Evolutionary conservation across 1,140 invertebrate species (phyloP).

Genomic region (Brachionus koreanus): DNA sequence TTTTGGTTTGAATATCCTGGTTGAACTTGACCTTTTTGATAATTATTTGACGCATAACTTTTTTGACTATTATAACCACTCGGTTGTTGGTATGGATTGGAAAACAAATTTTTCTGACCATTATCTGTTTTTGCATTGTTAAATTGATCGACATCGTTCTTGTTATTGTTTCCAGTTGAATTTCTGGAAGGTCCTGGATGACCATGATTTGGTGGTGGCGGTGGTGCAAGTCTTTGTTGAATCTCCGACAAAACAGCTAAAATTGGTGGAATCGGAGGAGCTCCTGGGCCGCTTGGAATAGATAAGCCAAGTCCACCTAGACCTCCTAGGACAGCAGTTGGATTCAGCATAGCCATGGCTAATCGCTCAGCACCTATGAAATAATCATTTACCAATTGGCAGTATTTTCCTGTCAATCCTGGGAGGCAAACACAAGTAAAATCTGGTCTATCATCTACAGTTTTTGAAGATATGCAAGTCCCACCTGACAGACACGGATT

Average conservation of each 20-base stretch:
- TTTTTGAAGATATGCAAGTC: conserved; percentile 22
- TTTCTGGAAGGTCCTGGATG: background rate
- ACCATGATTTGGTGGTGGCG: background rate
- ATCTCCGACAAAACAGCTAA: background rate
- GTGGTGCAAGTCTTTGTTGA: background rate
- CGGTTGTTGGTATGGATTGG: too few relatives aligned
- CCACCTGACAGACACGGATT: conserved; percentile 39
- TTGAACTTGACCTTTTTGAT: too few relatives aligned
- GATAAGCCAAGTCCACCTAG: background rate
- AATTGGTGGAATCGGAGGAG: background rate
- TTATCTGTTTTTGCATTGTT: background rate
- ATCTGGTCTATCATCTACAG: conserved; percentile 39
- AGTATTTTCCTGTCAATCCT: conserved; percentile 70
- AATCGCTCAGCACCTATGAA: conserved; percentile 17
- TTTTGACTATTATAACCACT: too few relatives aligned
- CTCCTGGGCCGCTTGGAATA: background rate
- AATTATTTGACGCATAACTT: too few relatives aligned
- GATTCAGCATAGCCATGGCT: background rate
- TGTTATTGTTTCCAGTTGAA: background rate
- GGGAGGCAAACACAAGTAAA: conserved; percentile 72
- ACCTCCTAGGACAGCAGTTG: background rate
- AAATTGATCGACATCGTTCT: background rate
- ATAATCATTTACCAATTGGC: conserved; percentile 35
- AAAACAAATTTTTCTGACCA: background rate
- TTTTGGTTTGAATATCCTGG: too few relatives aligned